Evolutionary conservation across 2,113 vertebrate genomes (phyloP).

Genomic region (Hylia prasina): DNA sequence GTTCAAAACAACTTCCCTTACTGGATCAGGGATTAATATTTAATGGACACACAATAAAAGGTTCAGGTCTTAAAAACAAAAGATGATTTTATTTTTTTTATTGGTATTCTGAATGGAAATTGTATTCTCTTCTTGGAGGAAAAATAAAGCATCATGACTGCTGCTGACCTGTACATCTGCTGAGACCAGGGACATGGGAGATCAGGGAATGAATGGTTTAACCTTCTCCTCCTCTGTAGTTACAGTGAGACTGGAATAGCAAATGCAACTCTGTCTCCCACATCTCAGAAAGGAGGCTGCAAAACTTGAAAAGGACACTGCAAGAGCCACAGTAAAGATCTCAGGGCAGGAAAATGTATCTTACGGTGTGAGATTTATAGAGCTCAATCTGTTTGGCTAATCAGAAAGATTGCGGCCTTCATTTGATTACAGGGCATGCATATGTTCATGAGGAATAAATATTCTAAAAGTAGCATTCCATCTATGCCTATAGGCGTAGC

Average conservation of each 20-base stretch:
- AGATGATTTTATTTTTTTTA: not conserved
- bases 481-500: not conserved
- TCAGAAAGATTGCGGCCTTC: not conserved
- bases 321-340: not conserved
- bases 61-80: not conserved
- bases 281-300: not conserved
- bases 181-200: not conserved
- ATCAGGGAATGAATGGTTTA: not conserved
- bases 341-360: not conserved
- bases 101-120: not conserved
- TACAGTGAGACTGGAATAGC: not conserved
- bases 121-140: not conserved
- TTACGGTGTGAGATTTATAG: not conserved
- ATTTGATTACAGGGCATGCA: not conserved
- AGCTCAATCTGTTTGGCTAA: not conserved
- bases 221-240: not conserved
- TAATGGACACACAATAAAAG: not conserved
- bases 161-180: not conserved
- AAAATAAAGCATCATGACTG: not conserved
- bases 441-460: not conserved
- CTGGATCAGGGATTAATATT: not conserved
- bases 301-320: not conserved
- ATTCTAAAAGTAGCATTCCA: not conserved
- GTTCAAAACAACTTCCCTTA: not conserved
- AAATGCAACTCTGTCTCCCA: not conserved